A percentile compares a stretch with the other conserved stretches of the same genome.
Conservation (phyloP, 2,797 vertebrate species). For the Xenops minutus region DNA sequence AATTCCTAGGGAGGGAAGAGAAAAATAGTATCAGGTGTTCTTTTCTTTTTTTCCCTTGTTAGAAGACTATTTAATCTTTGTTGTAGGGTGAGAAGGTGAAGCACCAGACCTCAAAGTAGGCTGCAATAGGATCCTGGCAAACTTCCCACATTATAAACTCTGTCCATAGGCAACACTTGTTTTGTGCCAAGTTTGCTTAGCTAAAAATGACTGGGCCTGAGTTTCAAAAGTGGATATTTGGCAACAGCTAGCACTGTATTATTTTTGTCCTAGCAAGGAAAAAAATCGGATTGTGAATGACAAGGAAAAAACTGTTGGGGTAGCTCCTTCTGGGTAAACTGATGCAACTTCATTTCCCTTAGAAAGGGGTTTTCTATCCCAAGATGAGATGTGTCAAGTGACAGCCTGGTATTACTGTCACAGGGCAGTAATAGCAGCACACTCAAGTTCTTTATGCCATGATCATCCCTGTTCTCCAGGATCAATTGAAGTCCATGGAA, state of each 20-base stretch:
- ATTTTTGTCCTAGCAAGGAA: slow-evolving; percentile 25
- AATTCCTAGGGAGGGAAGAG: not conserved
- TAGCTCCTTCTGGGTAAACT: not conserved
- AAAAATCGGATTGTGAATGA: not conserved
- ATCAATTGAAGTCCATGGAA: not conserved
- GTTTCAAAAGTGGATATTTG: slow-evolving; percentile 47
- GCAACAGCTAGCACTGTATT: not conserved
- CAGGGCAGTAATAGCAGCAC: not conserved
- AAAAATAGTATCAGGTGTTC: slow-evolving; percentile 42
- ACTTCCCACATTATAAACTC: slow-evolving; percentile 27
- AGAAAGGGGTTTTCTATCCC: not conserved
- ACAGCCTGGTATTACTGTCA: not conserved
- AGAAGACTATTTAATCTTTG: slow-evolving; percentile 49
- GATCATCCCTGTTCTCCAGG: not conserved
- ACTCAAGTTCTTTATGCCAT: not conserved
- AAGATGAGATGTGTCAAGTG: not conserved
- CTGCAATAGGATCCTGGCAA: slow-evolving; percentile 59
- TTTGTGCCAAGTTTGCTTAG: slow-evolving; percentile 58
- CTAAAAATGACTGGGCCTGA: slow-evolving; percentile 51
- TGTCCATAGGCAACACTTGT: slow-evolving; percentile 22
- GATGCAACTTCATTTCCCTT: not conserved
- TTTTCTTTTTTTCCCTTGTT: not conserved
- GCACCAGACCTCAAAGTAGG: slow-evolving; percentile 51
- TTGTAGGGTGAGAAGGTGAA: slow-evolving; percentile 65
- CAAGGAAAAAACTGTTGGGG: not conserved